Base-by-base conservation (phyloP, 2,888 invertebrate species). In the Drosophila melanosoma region DNA sequence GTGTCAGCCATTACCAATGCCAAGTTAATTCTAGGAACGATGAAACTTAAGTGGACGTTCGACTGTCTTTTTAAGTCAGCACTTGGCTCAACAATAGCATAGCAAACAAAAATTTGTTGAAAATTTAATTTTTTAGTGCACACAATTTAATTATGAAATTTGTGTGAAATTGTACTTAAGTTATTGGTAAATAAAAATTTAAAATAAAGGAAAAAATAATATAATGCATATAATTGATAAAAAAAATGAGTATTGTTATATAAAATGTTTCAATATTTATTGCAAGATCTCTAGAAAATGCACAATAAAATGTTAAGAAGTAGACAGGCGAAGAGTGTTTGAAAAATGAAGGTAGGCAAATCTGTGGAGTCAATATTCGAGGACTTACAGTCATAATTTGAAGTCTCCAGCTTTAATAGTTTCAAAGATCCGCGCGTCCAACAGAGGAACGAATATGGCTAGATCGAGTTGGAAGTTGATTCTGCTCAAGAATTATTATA, bases 1-100 rank as follows among this genome's bases (percentile, higher is more conserved):
- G 51, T 63, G 52, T 69, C 57, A 64, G 61, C 62, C 58, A 66
- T 68, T 66, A 70, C 20, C 26, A 53, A 53, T n/a, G 54, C 48
- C 61, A 61, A 49, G 3, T 12, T 49, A 40, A 33, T 51, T 52
- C 20, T 0, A 35, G 17, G n/a, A 51, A 17, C 32, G 32, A 49
- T 1, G 33, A 70, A 70, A 38, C 15, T 32, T 38, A 23, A 29
- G 26, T 11, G 15, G 20, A 23, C 40, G 36, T 23, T 40, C 10
- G 7, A 48, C 26, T 23, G 32, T 8, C 33, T 40, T 38, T 68
- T 10, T 36, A 12, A 20, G 20, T 35, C 29, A 53, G 40, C 65
- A 38, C 17, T 32, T 17, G 26, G 11, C 20, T 15, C 20, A 45
- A 23, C 33, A 35, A 48, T 15, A 26, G 52, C 42, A 40, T 26